Base-by-base conservation (phyloP, 2,797 vertebrate species). In the Siniperca obscura region DNA sequence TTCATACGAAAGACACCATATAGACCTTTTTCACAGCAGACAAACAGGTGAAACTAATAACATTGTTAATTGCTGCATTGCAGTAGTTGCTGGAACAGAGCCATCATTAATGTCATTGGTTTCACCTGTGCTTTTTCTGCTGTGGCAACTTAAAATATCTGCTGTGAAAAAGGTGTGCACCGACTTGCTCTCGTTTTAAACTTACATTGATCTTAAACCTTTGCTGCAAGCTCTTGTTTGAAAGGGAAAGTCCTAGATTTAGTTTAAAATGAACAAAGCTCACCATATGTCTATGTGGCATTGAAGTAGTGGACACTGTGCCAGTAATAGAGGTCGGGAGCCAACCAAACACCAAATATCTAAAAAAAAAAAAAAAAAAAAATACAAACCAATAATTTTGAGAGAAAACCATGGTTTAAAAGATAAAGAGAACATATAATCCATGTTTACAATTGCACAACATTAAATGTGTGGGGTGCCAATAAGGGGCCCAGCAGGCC, bases 81-180 rank as follows among this genome's bases (percentile, higher is more conserved):
- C 22, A 53, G 17, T 21, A 55, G 16, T 27, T 17, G 40, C 64
- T 59, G 30, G 40, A 44, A 19, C 44, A 25, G 19, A 66, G 19
- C 22, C 30, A 17, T 5, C 3, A 5, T 38, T 27, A 5, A 46
- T 57, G 21, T 25, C 25, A 25, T 4, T 11, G 21, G 12, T 69
- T 61, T 69, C 66, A 55, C 48, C 21, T 55, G 59, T 34, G 48
- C 42, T 19, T 46, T 68, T 61, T 60, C 38, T 69, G 16, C 36
- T 25, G 12, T 3, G 17, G 22, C 17, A 57, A 17, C 19, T 53
- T 19, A 8, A 64, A 40, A 53, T 22, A 4, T 21, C 22, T 44
- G n/a, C 36, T 13, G 36, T 65, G 36, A 44, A 44, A 52, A 17
- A 17, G 25, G 34, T 4, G 42, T 6, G 12, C 44, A 40, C 7